phyloP scores from a whole-genome alignment of 2,113 vertebrate species.

The Hemiscyllium ocellatum region DNA sequence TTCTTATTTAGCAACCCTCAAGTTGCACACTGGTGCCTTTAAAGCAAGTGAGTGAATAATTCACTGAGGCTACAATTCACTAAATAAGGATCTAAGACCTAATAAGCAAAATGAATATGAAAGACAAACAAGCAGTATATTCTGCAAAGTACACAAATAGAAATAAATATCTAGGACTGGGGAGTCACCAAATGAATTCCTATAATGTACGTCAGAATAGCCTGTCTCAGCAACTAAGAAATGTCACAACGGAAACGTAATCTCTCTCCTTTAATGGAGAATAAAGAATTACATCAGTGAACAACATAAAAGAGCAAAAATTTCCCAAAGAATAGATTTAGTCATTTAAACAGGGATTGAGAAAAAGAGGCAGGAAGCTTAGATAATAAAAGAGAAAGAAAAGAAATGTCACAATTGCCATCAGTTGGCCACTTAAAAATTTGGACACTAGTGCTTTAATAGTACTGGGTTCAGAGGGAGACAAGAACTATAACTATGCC shows the following conservation, averaged over 20 bases:
- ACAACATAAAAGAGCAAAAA: background rate
- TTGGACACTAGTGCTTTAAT: background rate
- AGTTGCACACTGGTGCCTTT: background rate
- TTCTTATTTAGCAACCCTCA: slow-evolving; percentile 15
- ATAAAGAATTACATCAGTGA: slow-evolving; percentile 8
- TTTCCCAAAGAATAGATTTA: background rate
- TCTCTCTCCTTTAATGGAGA: slow-evolving; percentile 3
- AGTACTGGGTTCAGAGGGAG: background rate
- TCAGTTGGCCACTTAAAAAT: no score
- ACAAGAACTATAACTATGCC: background rate
- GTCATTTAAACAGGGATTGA: background rate
- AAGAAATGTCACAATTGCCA: background rate
- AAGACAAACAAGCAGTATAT: background rate
- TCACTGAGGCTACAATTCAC: slow-evolving; percentile 11
- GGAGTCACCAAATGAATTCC: background rate
- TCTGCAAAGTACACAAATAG: background rate
- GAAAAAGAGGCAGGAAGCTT: background rate
- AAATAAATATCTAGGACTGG: background rate
- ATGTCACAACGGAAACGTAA: slow-evolving; percentile 1
- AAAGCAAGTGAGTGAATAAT: background rate
- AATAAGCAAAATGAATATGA: background rate
- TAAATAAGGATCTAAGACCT: background rate
- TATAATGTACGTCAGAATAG: background rate
- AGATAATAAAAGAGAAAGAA: background rate
- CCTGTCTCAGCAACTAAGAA: background rate